Evolutionary conservation across 2,888 invertebrate genomes (phyloP).

Genomic region (Luperina nickerlii): DNA sequence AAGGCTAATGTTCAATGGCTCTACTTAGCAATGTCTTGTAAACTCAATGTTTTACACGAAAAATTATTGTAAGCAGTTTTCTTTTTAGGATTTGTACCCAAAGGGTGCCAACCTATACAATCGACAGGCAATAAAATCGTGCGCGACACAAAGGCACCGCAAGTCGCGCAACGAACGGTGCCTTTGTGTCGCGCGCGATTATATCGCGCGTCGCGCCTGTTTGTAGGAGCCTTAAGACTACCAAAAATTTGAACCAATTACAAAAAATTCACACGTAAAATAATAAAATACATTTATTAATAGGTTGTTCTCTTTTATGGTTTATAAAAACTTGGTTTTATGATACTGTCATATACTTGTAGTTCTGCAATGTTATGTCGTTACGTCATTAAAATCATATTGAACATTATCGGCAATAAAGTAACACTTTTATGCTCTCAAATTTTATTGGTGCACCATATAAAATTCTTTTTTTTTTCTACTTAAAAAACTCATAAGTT

Average conservation of each 20-base stretch:
- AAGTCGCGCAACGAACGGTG: too few species aligned
- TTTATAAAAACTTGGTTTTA: constrained; percentile 42
- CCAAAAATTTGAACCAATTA: background rate
- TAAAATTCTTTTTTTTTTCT: constrained; percentile 5
- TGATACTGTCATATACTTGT: constrained; percentile 2
- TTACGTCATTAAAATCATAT: constrained; percentile 32
- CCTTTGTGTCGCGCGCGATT: too few species aligned
- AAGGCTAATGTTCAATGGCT: constrained; percentile 10
- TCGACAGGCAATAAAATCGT: too few species aligned
- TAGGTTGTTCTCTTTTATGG: constrained; percentile 22
- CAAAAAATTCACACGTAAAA: constrained; percentile 16
- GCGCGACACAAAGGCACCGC: too few species aligned
- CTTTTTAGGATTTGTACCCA: too few species aligned
- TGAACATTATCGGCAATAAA: constrained; percentile 37
- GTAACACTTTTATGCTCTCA: constrained; percentile 34
- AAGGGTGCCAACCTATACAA: too few species aligned
- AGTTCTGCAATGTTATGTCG: constrained; percentile 29
- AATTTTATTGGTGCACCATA: constrained; percentile 20
- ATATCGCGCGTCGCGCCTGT: too few species aligned
- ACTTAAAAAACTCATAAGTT: background rate
- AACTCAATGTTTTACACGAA: too few species aligned
- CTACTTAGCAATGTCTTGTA: constrained; percentile 8
- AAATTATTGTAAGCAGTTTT: too few species aligned
- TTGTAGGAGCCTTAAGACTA: too few species aligned
- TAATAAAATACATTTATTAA: constrained; percentile 18